Evolutionary conservation across 2,797 vertebrate species (phyloP).

Genomic region (Chrysocyon brachyurus): DNA sequence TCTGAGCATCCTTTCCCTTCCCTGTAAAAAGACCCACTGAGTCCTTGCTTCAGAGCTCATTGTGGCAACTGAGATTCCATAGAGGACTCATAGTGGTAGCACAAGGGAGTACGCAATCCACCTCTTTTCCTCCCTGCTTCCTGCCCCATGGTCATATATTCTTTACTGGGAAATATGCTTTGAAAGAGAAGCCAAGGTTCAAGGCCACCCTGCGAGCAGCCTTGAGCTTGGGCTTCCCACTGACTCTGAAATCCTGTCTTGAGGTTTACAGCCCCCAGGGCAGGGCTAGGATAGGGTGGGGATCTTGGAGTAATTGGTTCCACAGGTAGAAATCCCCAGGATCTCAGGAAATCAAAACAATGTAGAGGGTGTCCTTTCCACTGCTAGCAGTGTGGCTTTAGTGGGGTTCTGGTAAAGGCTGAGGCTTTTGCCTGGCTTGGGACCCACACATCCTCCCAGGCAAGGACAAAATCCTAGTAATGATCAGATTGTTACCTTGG

Average conservation of each 20-base stretch:
- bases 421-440: constrained; percentile 35
- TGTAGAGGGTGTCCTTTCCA: background rate
- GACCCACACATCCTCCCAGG: constrained; percentile 19
- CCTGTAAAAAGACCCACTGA: background rate
- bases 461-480: constrained; percentile 65
- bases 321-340: background rate
- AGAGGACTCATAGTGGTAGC: accelerated
- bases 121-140: background rate
- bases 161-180: background rate
- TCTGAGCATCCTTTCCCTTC: background rate
- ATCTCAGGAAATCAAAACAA: background rate
- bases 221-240: background rate
- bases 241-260: background rate
- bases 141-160: background rate
- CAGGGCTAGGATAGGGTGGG: background rate
- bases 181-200: background rate
- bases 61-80: background rate
- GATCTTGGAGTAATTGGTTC: background rate
- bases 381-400: background rate
- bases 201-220: background rate
- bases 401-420: background rate
- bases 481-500: constrained; percentile 63
- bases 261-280: background rate
- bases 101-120: no score
- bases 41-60: background rate